phyloP scores from a whole-genome alignment of 2,113 vertebrate genomes.

The Camarhynchus parvulus region DNA sequence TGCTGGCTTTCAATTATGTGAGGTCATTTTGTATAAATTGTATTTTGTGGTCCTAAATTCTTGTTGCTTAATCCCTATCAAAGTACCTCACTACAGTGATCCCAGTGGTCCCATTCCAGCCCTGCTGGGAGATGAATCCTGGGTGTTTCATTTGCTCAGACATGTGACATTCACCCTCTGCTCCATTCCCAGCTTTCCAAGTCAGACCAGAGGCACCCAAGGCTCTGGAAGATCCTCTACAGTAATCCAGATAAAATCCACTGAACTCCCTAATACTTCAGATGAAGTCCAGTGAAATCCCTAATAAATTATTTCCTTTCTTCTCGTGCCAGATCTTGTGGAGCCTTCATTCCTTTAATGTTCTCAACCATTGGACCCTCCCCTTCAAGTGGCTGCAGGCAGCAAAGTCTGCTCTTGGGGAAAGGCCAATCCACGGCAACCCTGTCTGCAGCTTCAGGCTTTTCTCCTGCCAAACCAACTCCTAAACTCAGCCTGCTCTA shows the following conservation, averaged over 20 bases:
- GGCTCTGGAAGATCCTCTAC: neutral
- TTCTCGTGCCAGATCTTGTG: neutral
- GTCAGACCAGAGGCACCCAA: neutral
- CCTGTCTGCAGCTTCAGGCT: neutral
- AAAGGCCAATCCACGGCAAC: neutral
- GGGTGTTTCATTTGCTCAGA: neutral
- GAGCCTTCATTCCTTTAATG: neutral
- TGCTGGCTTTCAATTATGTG: neutral
- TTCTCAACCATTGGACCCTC: neutral
- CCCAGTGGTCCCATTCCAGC: neutral
- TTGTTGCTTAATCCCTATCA: neutral
- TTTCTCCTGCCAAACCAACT: neutral
- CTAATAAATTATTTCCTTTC: neutral
- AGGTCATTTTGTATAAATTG: neutral
- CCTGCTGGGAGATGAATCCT: neutral
- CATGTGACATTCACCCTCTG: neutral
- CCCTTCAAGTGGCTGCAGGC: neutral
- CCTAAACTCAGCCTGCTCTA: neutral
- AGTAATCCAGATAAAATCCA: neutral
- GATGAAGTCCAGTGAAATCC: neutral
- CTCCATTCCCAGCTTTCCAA: neutral
- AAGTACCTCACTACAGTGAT: neutral
- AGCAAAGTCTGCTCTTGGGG: neutral
- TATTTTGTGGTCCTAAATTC: neutral
- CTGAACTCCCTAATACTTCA: neutral